Evolutionary conservation across 1,140 invertebrate genomes (phyloP).

Genomic region (Bombus cullumanus): DNA sequence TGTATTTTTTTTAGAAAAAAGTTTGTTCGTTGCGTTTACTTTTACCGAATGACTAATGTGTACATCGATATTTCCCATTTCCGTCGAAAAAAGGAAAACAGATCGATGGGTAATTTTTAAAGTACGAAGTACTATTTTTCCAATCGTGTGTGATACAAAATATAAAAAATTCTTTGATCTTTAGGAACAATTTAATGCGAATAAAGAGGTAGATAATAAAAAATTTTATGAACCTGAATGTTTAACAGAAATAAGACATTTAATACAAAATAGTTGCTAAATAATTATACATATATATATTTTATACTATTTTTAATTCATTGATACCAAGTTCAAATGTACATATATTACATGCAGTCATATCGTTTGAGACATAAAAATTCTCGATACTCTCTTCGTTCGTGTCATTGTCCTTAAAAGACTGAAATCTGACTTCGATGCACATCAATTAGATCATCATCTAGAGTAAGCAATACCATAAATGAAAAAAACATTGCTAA

Average conservation of each 20-base stretch:
- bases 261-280: conserved; percentile 48
- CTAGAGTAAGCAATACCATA: conserved; percentile 91
- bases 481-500: conserved; percentile 94
- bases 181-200: conserved; percentile 28
- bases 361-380: conserved; percentile 44
- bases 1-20: conserved; percentile 32
- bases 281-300: conserved; percentile 50
- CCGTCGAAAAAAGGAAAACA: not conserved
- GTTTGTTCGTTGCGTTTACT: conserved; percentile 29
- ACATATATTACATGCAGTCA: conserved; percentile 22
- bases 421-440: conserved; percentile 89
- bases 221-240: conserved; percentile 21
- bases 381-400: conserved; percentile 65
- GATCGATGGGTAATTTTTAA: conserved; percentile 36
- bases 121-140: conserved; percentile 5
- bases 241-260: conserved; percentile 24
- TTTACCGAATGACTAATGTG: conserved; percentile 24
- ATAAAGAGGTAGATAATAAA: conserved; percentile 21
- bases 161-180: conserved; percentile 31
- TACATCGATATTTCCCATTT: conserved; percentile 28
- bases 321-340: conserved; percentile 32
- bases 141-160: not conserved
- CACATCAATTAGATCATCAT: conserved; percentile 88
- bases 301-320: conserved; percentile 51
- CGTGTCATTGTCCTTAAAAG: conserved; percentile 84